These are phyloP conservation scores for Plemyria rubiginata DNA, from an alignment of 2,888 invertebrate species.

Conservation along the genomic window DNA sequence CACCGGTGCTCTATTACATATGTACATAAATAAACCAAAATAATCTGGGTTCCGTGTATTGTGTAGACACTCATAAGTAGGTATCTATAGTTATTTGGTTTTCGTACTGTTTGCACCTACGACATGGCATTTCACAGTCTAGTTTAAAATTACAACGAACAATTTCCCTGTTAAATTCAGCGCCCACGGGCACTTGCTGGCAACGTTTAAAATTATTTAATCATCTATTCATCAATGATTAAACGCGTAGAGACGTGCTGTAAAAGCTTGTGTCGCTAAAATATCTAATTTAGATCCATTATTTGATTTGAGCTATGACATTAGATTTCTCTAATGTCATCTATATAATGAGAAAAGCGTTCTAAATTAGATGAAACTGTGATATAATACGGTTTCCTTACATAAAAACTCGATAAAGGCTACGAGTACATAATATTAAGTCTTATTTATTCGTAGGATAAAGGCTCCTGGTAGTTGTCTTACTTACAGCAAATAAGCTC, in stretches of 20 bases:
- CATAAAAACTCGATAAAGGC: too few species aligned
- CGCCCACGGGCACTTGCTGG: conserved; percentile 29
- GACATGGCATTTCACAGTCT: conserved; percentile 17
- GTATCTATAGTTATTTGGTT: not conserved
- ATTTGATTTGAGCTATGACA: conserved; percentile 11
- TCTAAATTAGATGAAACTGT: not conserved
- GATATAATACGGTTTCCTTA: too few species aligned
- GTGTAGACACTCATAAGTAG: not conserved
- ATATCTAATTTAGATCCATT: conserved; percentile 16
- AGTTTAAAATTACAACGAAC: conserved; percentile 24
- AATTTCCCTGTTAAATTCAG: conserved; percentile 12
- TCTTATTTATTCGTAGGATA: too few species aligned
- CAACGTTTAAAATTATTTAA: conserved; percentile 36
- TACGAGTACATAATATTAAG: too few species aligned
- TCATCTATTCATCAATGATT: conserved; percentile 36
- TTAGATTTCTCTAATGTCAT: too few species aligned
- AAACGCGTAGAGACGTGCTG: conserved; percentile 34
- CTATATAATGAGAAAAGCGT: conserved; percentile 11
- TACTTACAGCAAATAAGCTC: too few species aligned
- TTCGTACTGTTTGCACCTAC: conserved; percentile 7
- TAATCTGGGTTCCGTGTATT: not conserved
- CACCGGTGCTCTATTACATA: too few species aligned
- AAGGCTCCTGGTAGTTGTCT: too few species aligned
- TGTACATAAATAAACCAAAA: not conserved
- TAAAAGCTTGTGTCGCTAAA: conserved; percentile 26